Percentiles rank a stretch among this genome's conserved stretches.
Evolutionary conservation across 2,888 invertebrate genomes (phyloP).

Genomic region (Coelinius sp.): DNA sequence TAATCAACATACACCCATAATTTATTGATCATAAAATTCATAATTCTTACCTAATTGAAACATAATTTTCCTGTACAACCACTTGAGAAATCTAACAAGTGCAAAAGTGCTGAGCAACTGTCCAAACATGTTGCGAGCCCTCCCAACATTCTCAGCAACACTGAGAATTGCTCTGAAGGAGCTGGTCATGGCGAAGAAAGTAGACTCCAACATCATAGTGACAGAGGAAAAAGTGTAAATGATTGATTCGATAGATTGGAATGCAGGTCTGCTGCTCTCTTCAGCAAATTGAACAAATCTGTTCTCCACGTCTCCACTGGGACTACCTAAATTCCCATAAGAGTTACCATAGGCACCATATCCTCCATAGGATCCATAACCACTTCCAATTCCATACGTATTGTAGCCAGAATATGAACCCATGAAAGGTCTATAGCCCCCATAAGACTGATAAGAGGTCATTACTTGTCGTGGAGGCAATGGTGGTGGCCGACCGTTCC

Average conservation of each 20-base stretch:
- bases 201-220: constrained; percentile 97
- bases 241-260: constrained; percentile 94
- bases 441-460: constrained; percentile 52
- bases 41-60: constrained; percentile 75
- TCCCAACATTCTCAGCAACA: constrained; percentile 95
- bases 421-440: constrained; percentile 47
- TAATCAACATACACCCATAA: too few species aligned
- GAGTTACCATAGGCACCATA: constrained; percentile 71
- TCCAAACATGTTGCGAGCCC: constrained; percentile 85
- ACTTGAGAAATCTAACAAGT: constrained; percentile 83
- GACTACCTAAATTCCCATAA: constrained; percentile 51
- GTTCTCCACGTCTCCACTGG: constrained; percentile 76
- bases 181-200: constrained; percentile 94
- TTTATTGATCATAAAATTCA: too few species aligned
- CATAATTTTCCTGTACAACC: constrained; percentile 84
- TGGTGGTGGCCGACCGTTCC: constrained; percentile 57
- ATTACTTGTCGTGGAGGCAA: constrained; percentile 60
- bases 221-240: constrained; percentile 94
- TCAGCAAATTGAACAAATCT: constrained; percentile 91
- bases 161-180: constrained; percentile 96
- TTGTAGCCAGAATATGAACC: constrained; percentile 46
- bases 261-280: constrained; percentile 92
- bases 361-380: constrained; percentile 61
- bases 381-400: constrained; percentile 58
- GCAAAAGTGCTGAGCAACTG: constrained; percentile 92